Conservation (phyloP, 1,140 invertebrate genomes). For the Drosophila elegans region DNA sequence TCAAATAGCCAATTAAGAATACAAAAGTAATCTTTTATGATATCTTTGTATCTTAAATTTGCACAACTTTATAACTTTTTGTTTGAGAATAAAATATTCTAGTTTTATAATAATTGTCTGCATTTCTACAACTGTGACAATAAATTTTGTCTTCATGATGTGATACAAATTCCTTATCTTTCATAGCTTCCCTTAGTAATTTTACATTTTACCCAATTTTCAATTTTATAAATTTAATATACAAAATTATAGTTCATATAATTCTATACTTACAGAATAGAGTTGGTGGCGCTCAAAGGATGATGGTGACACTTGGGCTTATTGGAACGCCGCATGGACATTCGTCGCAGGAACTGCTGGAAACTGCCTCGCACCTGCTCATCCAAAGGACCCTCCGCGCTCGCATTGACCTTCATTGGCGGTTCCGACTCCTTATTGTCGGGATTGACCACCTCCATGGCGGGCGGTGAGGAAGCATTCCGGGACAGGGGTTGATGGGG, state of each 20-base stretch:
- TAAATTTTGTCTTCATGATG: too few species aligned
- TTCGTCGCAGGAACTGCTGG: constrained; percentile 80
- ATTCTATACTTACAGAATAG: constrained; percentile 67
- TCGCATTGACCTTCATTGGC: neutral
- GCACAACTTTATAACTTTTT: too few species aligned
- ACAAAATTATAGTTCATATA: neutral
- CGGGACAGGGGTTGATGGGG: constrained; percentile 66
- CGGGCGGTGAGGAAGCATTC: constrained; percentile 75
- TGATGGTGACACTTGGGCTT: constrained; percentile 68
- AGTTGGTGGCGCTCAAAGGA: constrained; percentile 72
- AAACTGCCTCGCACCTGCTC: constrained; percentile 63
- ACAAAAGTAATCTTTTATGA: too few species aligned
- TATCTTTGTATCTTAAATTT: too few species aligned
- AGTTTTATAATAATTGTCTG: too few species aligned
- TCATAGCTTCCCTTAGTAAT: too few species aligned
- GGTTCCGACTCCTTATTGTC: neutral
- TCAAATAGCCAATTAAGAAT: too few species aligned
- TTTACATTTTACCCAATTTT: too few species aligned
- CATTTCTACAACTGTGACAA: too few species aligned
- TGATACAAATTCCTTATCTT: too few species aligned
- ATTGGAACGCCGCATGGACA: constrained; percentile 81
- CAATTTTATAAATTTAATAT: too few species aligned
- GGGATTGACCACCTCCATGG: constrained; percentile 45
- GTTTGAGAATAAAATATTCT: too few species aligned
- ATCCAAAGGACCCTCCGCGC: constrained; percentile 4